These are phyloP conservation scores for Phania funesta DNA, from an alignment of 2,888 invertebrate genomes.

Conservation along the genomic window DNA sequence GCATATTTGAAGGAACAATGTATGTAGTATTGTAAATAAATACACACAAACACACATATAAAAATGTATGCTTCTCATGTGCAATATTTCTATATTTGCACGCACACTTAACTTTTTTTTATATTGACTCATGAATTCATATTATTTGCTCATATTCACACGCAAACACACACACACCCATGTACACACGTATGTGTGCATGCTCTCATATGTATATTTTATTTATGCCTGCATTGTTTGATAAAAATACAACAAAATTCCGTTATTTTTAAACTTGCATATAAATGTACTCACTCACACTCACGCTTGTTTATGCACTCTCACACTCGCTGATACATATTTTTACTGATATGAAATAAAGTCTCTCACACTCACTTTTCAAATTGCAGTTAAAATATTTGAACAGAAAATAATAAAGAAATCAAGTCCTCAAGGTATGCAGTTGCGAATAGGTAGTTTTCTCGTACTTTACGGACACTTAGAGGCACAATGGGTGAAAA, in stretches of 20 bases:
- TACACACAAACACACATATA: slow-evolving; percentile 1
- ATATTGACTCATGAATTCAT: slow-evolving; percentile 31
- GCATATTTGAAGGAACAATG: slow-evolving; percentile 34
- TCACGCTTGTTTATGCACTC: background rate
- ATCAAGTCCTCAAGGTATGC: slow-evolving; percentile 39
- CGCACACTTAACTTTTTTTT: slow-evolving; percentile 20
- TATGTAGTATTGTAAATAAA: slow-evolving; percentile 17
- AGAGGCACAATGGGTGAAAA: too few relatives aligned
- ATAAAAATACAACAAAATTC: slow-evolving; percentile 46
- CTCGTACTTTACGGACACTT: too few relatives aligned
- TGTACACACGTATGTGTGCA: background rate
- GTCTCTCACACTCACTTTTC: slow-evolving; percentile 7
- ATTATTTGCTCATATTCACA: slow-evolving; percentile 9
- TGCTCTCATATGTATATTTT: background rate
- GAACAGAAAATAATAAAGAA: slow-evolving; percentile 54
- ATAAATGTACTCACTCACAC: slow-evolving; percentile 1
- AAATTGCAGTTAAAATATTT: slow-evolving; percentile 62
- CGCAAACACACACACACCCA: background rate
- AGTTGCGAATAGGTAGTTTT: too few relatives aligned
- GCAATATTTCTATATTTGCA: slow-evolving; percentile 37
- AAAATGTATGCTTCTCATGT: background rate
- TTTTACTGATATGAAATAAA: background rate
- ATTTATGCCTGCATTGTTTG: slow-evolving; percentile 31
- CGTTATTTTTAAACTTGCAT: slow-evolving; percentile 39
- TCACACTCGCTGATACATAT: background rate